A percentile compares a stretch with the other conserved stretches of the same genome.
Conservation (phyloP, 2,888 invertebrate species). For the Pterostichus niger region DNA sequence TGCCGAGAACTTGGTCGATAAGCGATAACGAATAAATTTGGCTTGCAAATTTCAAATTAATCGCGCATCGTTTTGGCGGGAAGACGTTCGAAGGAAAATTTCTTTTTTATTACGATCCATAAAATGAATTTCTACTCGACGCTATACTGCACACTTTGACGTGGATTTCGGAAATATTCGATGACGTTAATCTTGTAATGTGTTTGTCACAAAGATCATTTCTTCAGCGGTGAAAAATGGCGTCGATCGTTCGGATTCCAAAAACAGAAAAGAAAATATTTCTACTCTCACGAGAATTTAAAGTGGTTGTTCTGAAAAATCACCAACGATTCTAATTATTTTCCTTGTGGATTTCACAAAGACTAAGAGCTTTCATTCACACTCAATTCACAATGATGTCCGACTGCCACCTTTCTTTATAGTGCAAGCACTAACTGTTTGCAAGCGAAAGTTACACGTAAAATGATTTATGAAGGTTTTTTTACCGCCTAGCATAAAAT, state of each 20-base stretch:
- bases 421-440: no score
- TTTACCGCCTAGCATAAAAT: no score
- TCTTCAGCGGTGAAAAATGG: conserved; percentile 36
- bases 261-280: conserved; percentile 60
- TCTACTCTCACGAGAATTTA: background rate
- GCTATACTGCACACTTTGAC: conserved; percentile 17
- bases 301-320: background rate
- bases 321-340: conserved; percentile 8
- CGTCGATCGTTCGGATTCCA: conserved; percentile 32
- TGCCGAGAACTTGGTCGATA: conserved; percentile 55
- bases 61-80: conserved; percentile 42
- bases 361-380: no score
- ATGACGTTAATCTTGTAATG: conserved; percentile 59
- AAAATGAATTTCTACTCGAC: conserved; percentile 56
- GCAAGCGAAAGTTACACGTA: no score
- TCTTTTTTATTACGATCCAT: conserved; percentile 57
- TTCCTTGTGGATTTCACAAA: no score
- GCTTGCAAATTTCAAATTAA: conserved; percentile 64
- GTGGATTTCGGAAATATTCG: conserved; percentile 50
- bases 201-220: conserved; percentile 62
- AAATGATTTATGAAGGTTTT: no score
- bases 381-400: no score
- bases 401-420: no score
- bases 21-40: conserved; percentile 64
- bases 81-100: conserved; percentile 42